Evolutionary conservation across 2,797 vertebrate species (phyloP), one percentile per base, ranked within the genome.

Genomic region (Craterocephalus amniculus): DNA sequence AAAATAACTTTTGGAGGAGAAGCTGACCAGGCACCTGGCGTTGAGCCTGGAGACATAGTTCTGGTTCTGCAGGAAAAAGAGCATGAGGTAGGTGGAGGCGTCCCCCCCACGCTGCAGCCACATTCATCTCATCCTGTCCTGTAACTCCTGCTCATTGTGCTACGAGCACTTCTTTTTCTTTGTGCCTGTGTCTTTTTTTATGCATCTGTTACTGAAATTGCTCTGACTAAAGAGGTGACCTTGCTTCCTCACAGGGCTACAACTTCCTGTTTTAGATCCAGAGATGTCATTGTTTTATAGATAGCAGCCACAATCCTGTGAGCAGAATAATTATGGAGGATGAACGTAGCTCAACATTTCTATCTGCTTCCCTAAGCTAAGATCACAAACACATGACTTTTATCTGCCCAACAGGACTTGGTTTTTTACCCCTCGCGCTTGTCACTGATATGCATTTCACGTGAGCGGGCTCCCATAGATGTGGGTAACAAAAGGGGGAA

Each of bases 1-100:
- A 96, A 97, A 90, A 99, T 99, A 75, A 99, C 97, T 26, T 99
- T 99, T 49, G 96, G 96, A 11, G 98, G 98, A 34, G 98, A 99
- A 89, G 98, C 97, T 24, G 98, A 99, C 91, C 97, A 99, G 75
- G 97, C 98, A 51, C 98, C 98, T 3, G 95, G 95, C 0, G 89
- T 97, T 29, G 98, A 99, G 88, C 97, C 98, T 0, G 98, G 98
- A 0, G 97, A 99, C 73, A 99, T 99, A 57, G 96, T 99, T 36
- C 96, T 99, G 20, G 92, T 99, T 76, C 94, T 99, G 78, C 98
- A 99, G 72, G 97, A 97, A 84, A 99, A 98, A 65, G 97, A 99
- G 49, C 88, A 99, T n/a, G 97, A 99, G 96, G 97, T 99, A 93
- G 73, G 81, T 68, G 16, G 7, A 10, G 35, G 22, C 18, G 11